Evolutionary conservation across 2,113 vertebrate genomes (phyloP).

Genomic region (Petaurus breviceps): DNA sequence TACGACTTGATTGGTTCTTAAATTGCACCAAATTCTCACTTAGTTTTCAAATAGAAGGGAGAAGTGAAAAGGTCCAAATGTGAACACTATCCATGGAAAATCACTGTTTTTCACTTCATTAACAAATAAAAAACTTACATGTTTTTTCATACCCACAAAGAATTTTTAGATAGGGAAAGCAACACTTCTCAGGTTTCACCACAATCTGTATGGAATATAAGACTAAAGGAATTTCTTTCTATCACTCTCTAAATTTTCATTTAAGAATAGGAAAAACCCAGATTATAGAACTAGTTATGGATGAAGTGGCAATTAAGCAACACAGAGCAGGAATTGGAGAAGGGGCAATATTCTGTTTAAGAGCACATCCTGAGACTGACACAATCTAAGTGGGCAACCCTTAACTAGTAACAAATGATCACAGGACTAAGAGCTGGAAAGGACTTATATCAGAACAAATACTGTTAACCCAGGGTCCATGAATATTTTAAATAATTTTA

Average conservation of each 20-base stretch:
- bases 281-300: too few relatives aligned
- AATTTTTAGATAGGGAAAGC: neutral
- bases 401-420: too few relatives aligned
- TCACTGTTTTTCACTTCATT: neutral
- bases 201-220: constrained; percentile 11
- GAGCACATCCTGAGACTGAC: too few relatives aligned
- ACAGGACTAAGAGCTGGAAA: too few relatives aligned
- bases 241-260: neutral
- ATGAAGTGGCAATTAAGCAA: too few relatives aligned
- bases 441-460: too few relatives aligned
- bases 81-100: neutral
- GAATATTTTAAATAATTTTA: neutral
- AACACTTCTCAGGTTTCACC: constrained; percentile 20
- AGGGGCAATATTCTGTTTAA: too few relatives aligned
- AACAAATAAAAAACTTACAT: constrained; percentile 25
- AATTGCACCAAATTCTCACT: neutral
- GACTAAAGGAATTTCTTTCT: neutral
- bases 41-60: neutral
- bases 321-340: too few relatives aligned
- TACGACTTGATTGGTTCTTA: neutral
- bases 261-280: neutral
- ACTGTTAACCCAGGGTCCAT: neutral
- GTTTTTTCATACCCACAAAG: neutral
- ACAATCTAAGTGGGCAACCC: too few relatives aligned
- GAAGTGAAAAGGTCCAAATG: constrained; percentile 3